Evolutionary conservation across 2,797 vertebrate genomes (phyloP), one percentile per base, ranked within the genome.

Genomic region (Pteropus rufus): DNA sequence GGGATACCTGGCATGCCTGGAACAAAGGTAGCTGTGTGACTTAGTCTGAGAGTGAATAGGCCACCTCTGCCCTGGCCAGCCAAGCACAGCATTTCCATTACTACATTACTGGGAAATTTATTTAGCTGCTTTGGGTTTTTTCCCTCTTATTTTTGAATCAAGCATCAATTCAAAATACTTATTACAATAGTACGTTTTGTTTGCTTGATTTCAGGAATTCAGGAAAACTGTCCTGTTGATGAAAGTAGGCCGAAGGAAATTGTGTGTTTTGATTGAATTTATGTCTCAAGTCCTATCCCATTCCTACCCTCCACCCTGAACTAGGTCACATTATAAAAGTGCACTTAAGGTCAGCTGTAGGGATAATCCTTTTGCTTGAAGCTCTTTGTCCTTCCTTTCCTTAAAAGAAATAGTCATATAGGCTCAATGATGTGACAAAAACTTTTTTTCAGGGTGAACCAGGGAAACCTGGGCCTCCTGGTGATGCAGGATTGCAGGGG

Each of bases 1-100:
- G 99, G 99, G 94, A 99, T 99, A 92, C 99, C 99, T 97, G 99
- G 99, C 97, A 99, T 99, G 99, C 99, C 99, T 0, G 99, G 99
- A 98, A 87, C 98, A 98, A 99, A 99, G 99, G 99, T 99, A 99
- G 94, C 97, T 58, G 2, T 95, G 91, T 91, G 77, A 12, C 36
- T 58, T 26, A 39, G 41, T 46, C 52, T 34, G 21, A 6, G 36
- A 12, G 3, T 21, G 10, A 79, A n/a, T 39, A 60, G 5, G 23
- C 62, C 3, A 4, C 26, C 23, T 75, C 26, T 44, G 49, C 31
- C 70, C 46, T 24, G 49, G 34, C 39, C 82, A 52, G 0, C 36
- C 5, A 0, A 14, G 14, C 12, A 6, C 15, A n/a, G 34, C 2
- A 31, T 89, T 93, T 83, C 52, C 92, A 85, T 86, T 26, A 23